Percentiles rank a stretch among this genome's conserved stretches.
Evolutionary conservation across 2,113 vertebrate genomes (phyloP).

Genomic region (Pseudopodoces humilis): DNA sequence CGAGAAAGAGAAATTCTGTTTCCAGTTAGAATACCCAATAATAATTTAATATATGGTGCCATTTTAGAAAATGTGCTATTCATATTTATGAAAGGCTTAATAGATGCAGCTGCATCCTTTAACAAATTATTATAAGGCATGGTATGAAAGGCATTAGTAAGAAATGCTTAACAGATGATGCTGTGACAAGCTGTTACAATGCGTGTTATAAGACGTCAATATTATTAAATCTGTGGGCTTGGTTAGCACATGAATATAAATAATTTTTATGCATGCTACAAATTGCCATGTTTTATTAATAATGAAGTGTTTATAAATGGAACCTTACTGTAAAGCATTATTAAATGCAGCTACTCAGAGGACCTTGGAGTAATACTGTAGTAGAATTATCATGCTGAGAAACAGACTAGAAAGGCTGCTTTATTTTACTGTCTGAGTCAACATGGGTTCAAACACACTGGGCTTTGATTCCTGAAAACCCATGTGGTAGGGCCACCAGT

Average conservation of each 20-base stretch:
- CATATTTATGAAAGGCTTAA: slow-evolving; percentile 77
- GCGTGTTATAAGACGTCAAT: slow-evolving; percentile 76
- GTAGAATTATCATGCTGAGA: slow-evolving; percentile 31
- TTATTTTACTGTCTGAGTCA: slow-evolving; percentile 5
- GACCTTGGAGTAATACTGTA: slow-evolving; percentile 22
- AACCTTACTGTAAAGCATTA: slow-evolving; percentile 65
- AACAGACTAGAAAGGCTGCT: slow-evolving; percentile 40
- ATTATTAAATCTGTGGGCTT: slow-evolving; percentile 82
- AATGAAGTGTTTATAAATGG: slow-evolving; percentile 69
- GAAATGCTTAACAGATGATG: slow-evolving; percentile 83
- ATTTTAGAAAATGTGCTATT: slow-evolving; percentile 76
- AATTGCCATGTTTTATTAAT: slow-evolving; percentile 74
- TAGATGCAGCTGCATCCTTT: slow-evolving; percentile 76
- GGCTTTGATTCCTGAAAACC: slow-evolving; percentile 24
- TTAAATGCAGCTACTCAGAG: slow-evolving; percentile 52
- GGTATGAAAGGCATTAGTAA: slow-evolving; percentile 79
- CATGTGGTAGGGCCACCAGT: not conserved
- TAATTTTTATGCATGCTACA: slow-evolving; percentile 72
- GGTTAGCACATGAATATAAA: slow-evolving; percentile 80
- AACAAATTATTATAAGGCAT: slow-evolving; percentile 78
- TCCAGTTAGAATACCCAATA: slow-evolving; percentile 60
- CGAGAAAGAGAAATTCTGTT: not conserved
- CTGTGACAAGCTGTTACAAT: slow-evolving; percentile 79
- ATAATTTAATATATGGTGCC: slow-evolving; percentile 75
- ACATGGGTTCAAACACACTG: slow-evolving; percentile 1